phyloP scores from a whole-genome alignment of 2,888 invertebrate species.

The Napeogenes inachia region DNA sequence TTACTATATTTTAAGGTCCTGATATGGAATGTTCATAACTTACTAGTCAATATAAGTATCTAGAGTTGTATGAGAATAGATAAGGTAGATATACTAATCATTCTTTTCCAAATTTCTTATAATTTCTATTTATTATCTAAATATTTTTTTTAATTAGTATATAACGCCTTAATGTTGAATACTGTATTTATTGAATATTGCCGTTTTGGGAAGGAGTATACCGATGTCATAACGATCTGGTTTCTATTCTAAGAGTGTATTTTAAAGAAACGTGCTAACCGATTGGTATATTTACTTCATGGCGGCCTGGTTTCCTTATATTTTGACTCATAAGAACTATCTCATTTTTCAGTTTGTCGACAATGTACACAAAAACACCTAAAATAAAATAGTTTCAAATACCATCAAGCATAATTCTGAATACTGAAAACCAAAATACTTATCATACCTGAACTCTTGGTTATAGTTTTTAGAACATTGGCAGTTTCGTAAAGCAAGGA shows the following conservation, averaged over 20 bases:
- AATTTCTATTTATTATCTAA: too few relatives aligned
- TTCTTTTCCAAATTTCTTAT: too few relatives aligned
- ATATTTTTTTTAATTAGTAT: too few relatives aligned
- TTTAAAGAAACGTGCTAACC: constrained; percentile 40
- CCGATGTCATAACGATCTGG: too few relatives aligned
- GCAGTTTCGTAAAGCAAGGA: constrained; percentile 77
- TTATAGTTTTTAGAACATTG: constrained; percentile 74
- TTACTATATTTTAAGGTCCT: too few relatives aligned
- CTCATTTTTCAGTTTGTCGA: constrained; percentile 72
- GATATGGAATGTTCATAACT: too few relatives aligned
- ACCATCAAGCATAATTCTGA: neutral
- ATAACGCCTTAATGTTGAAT: too few relatives aligned
- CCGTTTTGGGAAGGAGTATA: too few relatives aligned
- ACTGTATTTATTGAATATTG: neutral
- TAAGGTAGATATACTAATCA: too few relatives aligned
- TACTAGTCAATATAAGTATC: too few relatives aligned
- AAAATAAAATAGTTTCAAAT: constrained; percentile 29
- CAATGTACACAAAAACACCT: constrained; percentile 78
- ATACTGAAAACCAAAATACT: neutral
- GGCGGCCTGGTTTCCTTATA: constrained; percentile 62
- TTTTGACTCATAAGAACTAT: constrained; percentile 73
- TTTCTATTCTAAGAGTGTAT: too few relatives aligned
- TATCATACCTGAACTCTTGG: constrained; percentile 73
- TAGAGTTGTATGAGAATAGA: too few relatives aligned
- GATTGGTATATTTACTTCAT: constrained; percentile 78